Percentiles rank a stretch among this genome's conserved stretches.
These are phyloP conservation scores for Cariama cristata DNA, from an alignment of 2,113 vertebrate genomes.

Conservation along the genomic window DNA sequence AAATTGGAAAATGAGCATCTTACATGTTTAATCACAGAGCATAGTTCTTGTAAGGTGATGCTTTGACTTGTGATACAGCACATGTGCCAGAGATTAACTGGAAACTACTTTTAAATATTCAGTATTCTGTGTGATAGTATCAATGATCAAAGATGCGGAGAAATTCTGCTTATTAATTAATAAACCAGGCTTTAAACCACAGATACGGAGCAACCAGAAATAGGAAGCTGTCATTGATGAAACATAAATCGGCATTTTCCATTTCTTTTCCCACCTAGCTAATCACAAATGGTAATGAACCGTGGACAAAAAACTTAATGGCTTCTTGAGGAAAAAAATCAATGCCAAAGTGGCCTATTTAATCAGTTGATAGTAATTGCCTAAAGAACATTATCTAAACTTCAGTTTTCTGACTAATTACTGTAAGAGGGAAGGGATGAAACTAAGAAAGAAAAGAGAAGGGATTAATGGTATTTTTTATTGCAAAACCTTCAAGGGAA, in stretches of 20 bases:
- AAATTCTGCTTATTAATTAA: constrained; percentile 32
- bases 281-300: constrained; percentile 15
- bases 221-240: not conserved
- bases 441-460: not conserved
- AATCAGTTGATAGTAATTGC: not conserved
- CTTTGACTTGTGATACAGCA: not conserved
- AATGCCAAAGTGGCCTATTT: not conserved
- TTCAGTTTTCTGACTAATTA: not conserved
- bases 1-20: not conserved
- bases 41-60: not conserved
- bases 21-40: not conserved
- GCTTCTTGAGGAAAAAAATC: not conserved
- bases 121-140: not conserved
- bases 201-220: constrained; percentile 30
- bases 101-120: constrained; percentile 22
- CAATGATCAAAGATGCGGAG: constrained; percentile 41
- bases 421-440: not conserved
- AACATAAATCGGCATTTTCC: constrained; percentile 13
- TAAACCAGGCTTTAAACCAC: not conserved
- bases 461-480: not conserved
- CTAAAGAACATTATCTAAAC: not conserved
- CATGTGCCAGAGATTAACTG: not conserved
- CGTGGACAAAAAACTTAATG: not conserved
- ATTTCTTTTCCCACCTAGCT: not conserved
- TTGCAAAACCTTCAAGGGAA: not conserved